Evolutionary conservation across 2,797 vertebrate species (phyloP).

Genomic region (Champsocephalus gunnari): DNA sequence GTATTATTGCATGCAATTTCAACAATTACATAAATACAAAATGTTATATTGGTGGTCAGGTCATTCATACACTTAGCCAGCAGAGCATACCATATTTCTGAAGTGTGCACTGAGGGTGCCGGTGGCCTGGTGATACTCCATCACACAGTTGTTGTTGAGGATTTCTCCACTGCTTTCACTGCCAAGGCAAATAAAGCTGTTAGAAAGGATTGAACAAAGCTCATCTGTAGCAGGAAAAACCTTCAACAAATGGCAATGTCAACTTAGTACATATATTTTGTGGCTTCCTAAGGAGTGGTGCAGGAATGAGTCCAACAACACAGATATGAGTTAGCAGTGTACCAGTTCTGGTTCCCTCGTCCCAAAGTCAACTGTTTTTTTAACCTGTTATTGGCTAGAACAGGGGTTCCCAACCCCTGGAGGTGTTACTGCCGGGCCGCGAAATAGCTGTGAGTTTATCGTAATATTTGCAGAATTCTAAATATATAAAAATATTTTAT

Average conservation of each 20-base stretch:
- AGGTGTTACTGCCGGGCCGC: no score
- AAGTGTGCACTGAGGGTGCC: slow-evolving; percentile 88
- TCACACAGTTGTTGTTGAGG: slow-evolving; percentile 96
- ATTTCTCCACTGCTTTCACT: slow-evolving; percentile 97
- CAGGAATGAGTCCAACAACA: no score
- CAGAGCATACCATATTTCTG: slow-evolving; percentile 85
- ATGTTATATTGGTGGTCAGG: not conserved
- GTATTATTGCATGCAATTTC: not conserved
- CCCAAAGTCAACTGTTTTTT: no score
- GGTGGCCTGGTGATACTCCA: slow-evolving; percentile 91
- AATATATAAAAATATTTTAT: no score
- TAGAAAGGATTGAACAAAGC: not conserved
- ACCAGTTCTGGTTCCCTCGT: no score
- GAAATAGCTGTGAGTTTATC: no score
- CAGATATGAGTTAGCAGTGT: no score
- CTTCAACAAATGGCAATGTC: not conserved
- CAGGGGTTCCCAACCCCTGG: no score
- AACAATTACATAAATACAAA: not conserved
- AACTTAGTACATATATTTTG: not conserved
- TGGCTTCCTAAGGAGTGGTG: no score
- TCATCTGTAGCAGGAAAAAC: not conserved
- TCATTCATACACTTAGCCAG: not conserved
- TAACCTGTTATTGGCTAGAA: no score
- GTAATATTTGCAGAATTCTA: no score
- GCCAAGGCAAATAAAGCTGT: not conserved